Evolutionary conservation across 2,113 vertebrate genomes (phyloP).

Genomic region (Mus pahari): DNA sequence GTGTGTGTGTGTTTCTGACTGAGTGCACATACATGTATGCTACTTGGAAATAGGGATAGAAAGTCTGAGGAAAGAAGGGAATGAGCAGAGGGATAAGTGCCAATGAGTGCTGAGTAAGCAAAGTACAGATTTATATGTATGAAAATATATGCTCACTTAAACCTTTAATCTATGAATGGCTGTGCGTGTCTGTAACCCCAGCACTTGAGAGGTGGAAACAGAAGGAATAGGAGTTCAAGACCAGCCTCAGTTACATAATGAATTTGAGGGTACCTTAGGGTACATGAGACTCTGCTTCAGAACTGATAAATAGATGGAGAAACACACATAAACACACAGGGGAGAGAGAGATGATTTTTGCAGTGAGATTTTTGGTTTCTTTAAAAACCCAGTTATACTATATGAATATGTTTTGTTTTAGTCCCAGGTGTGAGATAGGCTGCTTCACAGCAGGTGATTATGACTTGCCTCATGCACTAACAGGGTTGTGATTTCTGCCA

Average conservation of each 20-base stretch:
- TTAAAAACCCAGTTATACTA: too few relatives aligned
- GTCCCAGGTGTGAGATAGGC: too few relatives aligned
- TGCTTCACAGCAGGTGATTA: too few relatives aligned
- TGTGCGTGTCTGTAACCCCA: neutral
- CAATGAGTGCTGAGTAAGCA: neutral
- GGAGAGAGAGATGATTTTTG: neutral
- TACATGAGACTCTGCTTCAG: neutral
- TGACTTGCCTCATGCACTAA: too few relatives aligned
- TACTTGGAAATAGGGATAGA: neutral
- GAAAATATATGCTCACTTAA: neutral
- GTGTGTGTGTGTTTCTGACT: neutral
- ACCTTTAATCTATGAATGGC: neutral
- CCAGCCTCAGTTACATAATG: neutral
- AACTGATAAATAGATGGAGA: neutral
- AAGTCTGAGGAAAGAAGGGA: neutral
- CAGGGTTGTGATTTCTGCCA: too few relatives aligned
- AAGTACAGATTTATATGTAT: neutral
- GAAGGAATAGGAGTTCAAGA: neutral
- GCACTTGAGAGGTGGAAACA: neutral
- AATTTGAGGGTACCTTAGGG: neutral
- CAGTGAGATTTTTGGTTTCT: too few relatives aligned
- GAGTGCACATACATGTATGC: neutral
- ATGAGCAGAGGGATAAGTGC: neutral
- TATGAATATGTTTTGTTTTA: too few relatives aligned
- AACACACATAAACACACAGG: too few relatives aligned